phyloP scores from a whole-genome alignment of 2,888 invertebrate species.

The Metacarcinus magister region DNA sequence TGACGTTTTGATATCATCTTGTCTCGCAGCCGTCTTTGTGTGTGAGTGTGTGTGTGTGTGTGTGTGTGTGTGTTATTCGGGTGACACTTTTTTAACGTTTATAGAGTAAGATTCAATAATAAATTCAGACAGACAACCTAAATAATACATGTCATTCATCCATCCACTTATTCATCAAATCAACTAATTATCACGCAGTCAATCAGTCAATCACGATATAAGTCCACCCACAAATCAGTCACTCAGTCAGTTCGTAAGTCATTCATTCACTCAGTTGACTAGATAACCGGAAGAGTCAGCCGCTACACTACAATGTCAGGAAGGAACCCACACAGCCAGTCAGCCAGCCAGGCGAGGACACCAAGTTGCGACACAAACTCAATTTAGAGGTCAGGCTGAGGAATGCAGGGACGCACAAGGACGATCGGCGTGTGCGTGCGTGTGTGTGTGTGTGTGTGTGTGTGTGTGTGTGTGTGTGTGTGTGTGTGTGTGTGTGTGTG shows the following conservation, averaged over 20 bases:
- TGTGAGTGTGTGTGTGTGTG: neutral
- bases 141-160: too few species aligned
- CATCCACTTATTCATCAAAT: too few species aligned
- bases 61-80: slow-evolving; percentile 43
- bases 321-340: neutral
- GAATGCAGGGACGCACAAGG: neutral
- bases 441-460: too few species aligned
- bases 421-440: neutral
- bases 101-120: too few species aligned
- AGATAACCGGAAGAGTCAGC: neutral
- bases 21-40: neutral
- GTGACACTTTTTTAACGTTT: too few species aligned
- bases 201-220: neutral
- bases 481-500: neutral
- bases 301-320: neutral
- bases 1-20: neutral
- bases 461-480: neutral
- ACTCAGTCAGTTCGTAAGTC: neutral
- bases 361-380: neutral
- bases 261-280: neutral
- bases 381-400: neutral
- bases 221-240: neutral
- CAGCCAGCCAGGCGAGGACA: neutral
- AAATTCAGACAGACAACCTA: too few species aligned
- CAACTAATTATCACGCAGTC: neutral